These are phyloP conservation scores for Poliocrania exsul DNA, from an alignment of 2,797 vertebrate species.

Conservation along the genomic window DNA sequence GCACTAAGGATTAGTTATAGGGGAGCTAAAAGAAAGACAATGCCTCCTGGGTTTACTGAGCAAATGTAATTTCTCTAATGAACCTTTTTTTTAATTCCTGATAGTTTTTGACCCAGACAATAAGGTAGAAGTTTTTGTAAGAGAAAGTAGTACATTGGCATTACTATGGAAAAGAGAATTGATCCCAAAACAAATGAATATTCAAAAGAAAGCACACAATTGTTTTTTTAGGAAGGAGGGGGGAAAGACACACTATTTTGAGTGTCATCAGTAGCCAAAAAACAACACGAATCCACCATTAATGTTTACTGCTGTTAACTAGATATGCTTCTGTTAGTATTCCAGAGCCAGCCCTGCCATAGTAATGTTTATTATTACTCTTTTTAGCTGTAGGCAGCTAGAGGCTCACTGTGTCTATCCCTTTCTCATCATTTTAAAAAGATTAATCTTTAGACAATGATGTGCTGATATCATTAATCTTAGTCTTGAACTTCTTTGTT, in stretches of 20 bases:
- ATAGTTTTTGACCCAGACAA: constrained; percentile 50
- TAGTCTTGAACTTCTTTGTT: constrained; percentile 54
- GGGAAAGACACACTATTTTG: constrained; percentile 33
- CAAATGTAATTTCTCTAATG: constrained; percentile 76
- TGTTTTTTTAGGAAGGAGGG: constrained; percentile 41
- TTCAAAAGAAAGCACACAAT: constrained; percentile 25
- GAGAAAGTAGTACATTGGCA: constrained; percentile 5
- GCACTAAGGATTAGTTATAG: constrained; percentile 60
- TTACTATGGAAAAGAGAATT: constrained; percentile 31
- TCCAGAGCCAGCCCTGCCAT: constrained; percentile 36
- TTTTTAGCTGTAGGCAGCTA: constrained; percentile 66
- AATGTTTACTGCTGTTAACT: constrained; percentile 69
- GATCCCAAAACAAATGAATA: constrained; percentile 60
- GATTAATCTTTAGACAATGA: constrained; percentile 76
- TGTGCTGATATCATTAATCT: constrained; percentile 67
- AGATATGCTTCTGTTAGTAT: constrained; percentile 65
- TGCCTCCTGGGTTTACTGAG: constrained; percentile 73
- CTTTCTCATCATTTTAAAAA: constrained; percentile 70
- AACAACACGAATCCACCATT: constrained; percentile 57
- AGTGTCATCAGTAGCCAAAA: constrained; percentile 65
- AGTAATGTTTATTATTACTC: constrained; percentile 70
- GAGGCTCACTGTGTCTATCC: constrained; percentile 61
- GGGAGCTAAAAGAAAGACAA: constrained; percentile 62
- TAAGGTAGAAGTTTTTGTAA: constrained; percentile 40
- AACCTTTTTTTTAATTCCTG: constrained; percentile 52